Evolutionary conservation across 2,888 invertebrate species (phyloP).

Genomic region (Synergus itoensis): DNA sequence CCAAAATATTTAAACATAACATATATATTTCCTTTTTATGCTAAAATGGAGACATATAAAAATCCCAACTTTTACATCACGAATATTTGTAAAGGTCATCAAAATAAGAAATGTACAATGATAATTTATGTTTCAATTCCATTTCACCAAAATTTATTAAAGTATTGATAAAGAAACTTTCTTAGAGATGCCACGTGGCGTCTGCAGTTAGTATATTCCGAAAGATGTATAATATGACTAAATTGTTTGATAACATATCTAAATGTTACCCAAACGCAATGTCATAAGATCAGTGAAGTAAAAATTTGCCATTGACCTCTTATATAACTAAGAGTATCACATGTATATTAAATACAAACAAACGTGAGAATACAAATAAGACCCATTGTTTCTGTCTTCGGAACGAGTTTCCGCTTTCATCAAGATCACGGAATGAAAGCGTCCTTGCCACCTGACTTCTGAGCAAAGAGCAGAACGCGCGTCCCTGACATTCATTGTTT

Average conservation of each 20-base stretch:
- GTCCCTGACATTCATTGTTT: slow-evolving; percentile 23
- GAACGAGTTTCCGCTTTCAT: slow-evolving; percentile 37
- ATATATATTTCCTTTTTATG: too few species aligned
- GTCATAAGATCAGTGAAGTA: neutral
- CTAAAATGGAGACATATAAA: too few species aligned
- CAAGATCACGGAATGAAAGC: slow-evolving; percentile 30
- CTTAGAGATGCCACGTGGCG: too few species aligned
- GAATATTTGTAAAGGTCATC: too few species aligned
- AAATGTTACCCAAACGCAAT: neutral
- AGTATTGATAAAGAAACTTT: neutral
- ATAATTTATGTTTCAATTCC: too few species aligned
- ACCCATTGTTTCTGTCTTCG: slow-evolving; percentile 25
- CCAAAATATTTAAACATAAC: too few species aligned
- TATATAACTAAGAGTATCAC: slow-evolving; percentile 8
- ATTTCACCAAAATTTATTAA: neutral
- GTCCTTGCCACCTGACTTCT: slow-evolving; percentile 18
- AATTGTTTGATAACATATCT: neutral
- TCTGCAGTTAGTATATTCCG: neutral
- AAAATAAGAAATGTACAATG: too few species aligned
- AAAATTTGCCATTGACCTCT: slow-evolving; percentile 34
- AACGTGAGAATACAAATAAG: slow-evolving; percentile 6
- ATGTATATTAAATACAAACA: neutral
- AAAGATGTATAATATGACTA: neutral
- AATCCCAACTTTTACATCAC: too few species aligned
- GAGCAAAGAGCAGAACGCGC: slow-evolving; percentile 4